A percentile compares a stretch with the other conserved stretches of the same genome.
These are phyloP conservation scores for Drosophila neoperkinsi DNA, from an alignment of 2,888 invertebrate genomes.

Conservation along the genomic window DNA sequence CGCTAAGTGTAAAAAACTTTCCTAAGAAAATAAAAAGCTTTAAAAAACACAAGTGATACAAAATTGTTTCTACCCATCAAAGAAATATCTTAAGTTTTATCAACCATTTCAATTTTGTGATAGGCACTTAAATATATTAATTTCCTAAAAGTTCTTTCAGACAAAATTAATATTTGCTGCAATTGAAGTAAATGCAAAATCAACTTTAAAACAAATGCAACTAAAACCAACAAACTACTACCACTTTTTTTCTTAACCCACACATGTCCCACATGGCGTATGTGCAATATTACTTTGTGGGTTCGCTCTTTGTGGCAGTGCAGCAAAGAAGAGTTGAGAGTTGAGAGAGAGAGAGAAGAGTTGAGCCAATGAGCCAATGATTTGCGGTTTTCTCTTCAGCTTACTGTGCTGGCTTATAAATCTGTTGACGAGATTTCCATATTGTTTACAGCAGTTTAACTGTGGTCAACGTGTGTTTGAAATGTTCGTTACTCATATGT, in stretches of 20 bases:
- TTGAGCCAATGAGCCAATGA: slow-evolving; percentile 35
- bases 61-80: not conserved
- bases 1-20: not conserved
- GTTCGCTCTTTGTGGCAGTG: not conserved
- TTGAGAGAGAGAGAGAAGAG: slow-evolving; percentile 4
- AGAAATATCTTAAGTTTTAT: not conserved
- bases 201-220: slow-evolving; percentile 13
- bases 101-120: not conserved
- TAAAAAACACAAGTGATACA: not conserved
- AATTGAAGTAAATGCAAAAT: not conserved
- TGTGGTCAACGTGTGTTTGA: slow-evolving; percentile 56
- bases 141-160: not conserved
- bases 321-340: not conserved
- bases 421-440: slow-evolving; percentile 37
- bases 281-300: slow-evolving; percentile 34
- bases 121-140: not conserved
- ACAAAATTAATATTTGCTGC: not conserved
- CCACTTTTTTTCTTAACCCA: slow-evolving; percentile 11
- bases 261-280: slow-evolving; percentile 19
- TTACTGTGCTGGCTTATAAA: slow-evolving; percentile 35
- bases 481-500: slow-evolving; percentile 31
- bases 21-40: not conserved
- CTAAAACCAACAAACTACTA: not conserved
- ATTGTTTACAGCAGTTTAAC: slow-evolving; percentile 60
- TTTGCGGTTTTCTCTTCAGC: slow-evolving; percentile 45